phyloP scores from a whole-genome alignment of 2,888 invertebrate species.

The Cephalotes varians region DNA sequence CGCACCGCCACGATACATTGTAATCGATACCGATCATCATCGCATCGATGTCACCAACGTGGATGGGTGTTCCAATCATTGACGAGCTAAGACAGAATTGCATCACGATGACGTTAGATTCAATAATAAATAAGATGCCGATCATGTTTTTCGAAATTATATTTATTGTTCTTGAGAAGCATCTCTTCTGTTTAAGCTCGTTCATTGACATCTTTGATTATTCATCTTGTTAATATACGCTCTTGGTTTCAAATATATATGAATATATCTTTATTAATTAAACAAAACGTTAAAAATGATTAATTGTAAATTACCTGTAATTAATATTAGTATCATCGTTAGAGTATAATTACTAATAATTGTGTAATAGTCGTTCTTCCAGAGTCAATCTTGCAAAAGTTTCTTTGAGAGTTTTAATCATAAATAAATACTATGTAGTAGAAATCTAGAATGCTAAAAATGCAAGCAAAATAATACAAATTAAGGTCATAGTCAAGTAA shows the following conservation, averaged over 20 bases:
- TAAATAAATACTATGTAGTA: no score
- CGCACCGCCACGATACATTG: constrained; percentile 33
- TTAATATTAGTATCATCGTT: no score
- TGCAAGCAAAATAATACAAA: no score
- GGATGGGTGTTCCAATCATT: constrained; percentile 2
- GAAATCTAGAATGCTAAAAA: no score
- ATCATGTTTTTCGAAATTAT: neutral
- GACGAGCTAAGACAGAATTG: neutral
- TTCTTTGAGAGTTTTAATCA: no score
- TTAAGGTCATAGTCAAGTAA: no score
- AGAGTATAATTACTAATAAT: no score
- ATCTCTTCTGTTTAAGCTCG: neutral
- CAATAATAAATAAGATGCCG: neutral
- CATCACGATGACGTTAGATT: neutral
- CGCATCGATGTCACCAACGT: constrained; percentile 4
- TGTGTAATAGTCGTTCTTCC: no score
- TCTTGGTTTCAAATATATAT: neutral
- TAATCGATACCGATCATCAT: constrained; percentile 42
- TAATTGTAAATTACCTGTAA: neutral
- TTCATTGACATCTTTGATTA: neutral
- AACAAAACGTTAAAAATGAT: neutral
- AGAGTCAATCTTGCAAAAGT: no score
- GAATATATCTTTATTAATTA: neutral
- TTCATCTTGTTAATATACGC: neutral
- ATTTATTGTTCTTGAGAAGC: neutral